Evolutionary conservation across 1,140 invertebrate genomes (phyloP), one percentile per base, ranked within the genome.

Genomic region (Cydia pomonella): DNA sequence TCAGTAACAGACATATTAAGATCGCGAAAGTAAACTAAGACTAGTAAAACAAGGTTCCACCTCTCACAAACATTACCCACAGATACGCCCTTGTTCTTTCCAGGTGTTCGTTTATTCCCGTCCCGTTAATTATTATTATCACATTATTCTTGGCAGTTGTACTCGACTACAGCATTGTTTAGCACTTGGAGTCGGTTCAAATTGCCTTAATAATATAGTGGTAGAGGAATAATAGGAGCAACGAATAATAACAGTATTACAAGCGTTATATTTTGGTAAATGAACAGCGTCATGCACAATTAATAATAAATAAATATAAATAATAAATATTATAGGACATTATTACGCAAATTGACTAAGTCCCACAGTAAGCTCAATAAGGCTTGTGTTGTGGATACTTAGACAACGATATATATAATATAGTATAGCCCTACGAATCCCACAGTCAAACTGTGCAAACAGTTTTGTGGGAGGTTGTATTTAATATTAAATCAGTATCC

Each of bases 131-230:
- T 59, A 59, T 59, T 59, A 59, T 59, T 59, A 59, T 23, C 53
- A 59, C 53, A 59, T 59, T 59, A 59, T 59, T 59, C 53, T 59
- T 59, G 53, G 53, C 53, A 59, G 53, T 21, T 59, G 47, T 53
- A 9, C n/a, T n/a, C 16, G 53, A 59, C 53, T 59, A 21, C 16
- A 59, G 53, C 9, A 59, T 59, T 59, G 53, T 59, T 59, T 59
- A 59, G 21, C 9, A 23, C 9, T 59, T 59, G 53, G 53, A 59
- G 53, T 23, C 6, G 53, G 9, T 59, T 59, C 53, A 59, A 59
- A 59, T 59, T 59, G 18, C 53, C 53, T 23, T 59, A 59, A 59
- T 59, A 59, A 59, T 59, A 23, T 21, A 59, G 21, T 21, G 9
- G 53, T 59, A 23, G 53, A 18, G 16, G 23, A 59, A 59, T 50